Evolutionary conservation across 2,888 invertebrate species (phyloP), one percentile per base, ranked within the genome.

Genomic region (Keiferia lycopersicella): DNA sequence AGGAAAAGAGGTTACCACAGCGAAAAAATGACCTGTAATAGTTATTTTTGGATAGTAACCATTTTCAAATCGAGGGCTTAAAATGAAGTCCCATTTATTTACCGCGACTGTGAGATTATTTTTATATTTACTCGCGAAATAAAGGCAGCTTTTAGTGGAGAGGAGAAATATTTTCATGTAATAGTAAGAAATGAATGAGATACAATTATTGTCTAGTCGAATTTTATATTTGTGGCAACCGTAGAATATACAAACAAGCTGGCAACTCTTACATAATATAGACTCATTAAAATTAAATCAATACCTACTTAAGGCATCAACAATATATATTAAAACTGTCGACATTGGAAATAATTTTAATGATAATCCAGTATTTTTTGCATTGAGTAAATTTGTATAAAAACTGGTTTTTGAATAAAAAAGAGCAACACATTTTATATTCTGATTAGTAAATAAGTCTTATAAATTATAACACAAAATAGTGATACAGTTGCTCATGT

Each of bases 1-100:
- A 66, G 88, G 88, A 16, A 90, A 89, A 81, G 90, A 91, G 73
- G 80, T 87, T 68, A 78, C 72, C 50, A 74, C 79, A 58, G 77
- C 77, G 63, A 89, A 88, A 73, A 86, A 87, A 77, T 87, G 79
- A 61, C 7, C 58, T 34, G 34, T 7, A n/a, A 16, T 56, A 56
- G 56, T 64, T 60, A 38, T 41, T 60, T 60, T 45, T 60, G 39
- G 30, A 18, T 18, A 34, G 56, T 22, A 30, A 26, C 12, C 56
- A 56, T 56, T 30, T n/a, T 14, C 22, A 34, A 56, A n/a, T n/a
- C 6, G 1, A 26, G 14, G n/a, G 22, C 51, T 22, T 10, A 14
- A 6, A 56, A 56, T 26, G 10, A 11, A 56, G n/a, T 53, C 53
- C 12, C 11, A 2, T 22, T 20, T 50, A 50, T 50, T 50, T 10